These are phyloP conservation scores for Macrotrachela quadricornifera DNA, from an alignment of 1,140 invertebrate genomes.

Conservation along the genomic window DNA sequence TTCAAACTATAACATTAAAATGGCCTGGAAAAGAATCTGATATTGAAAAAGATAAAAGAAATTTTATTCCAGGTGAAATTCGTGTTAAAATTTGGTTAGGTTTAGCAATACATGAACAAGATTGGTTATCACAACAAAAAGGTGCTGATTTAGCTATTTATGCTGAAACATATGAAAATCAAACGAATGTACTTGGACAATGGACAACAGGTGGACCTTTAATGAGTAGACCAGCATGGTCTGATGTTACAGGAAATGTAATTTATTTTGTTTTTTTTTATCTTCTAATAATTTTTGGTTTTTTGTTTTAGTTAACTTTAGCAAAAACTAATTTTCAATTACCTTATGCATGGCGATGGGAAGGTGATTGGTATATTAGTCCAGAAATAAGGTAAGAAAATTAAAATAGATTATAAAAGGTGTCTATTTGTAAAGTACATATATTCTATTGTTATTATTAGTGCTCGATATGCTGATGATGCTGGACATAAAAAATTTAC, in stretches of 20 bases:
- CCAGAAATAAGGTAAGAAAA: slow-evolving; percentile 29
- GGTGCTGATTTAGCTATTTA: slow-evolving; percentile 32
- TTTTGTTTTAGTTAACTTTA: slow-evolving; percentile 17
- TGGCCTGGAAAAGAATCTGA: slow-evolving; percentile 23
- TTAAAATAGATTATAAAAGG: too few species aligned
- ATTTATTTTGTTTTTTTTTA: too few species aligned
- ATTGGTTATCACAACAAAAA: slow-evolving; percentile 27
- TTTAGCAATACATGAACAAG: slow-evolving; percentile 23
- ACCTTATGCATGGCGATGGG: slow-evolving; percentile 32
- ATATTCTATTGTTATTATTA: too few species aligned
- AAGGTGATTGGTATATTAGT: slow-evolving; percentile 33
- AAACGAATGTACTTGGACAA: background rate
- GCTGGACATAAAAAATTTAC: slow-evolving; percentile 29
- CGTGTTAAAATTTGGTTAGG: slow-evolving; percentile 32
- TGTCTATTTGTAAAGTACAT: too few species aligned
- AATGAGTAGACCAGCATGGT: slow-evolving; percentile 25
- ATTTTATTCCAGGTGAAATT: slow-evolving; percentile 24
- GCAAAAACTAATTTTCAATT: slow-evolving; percentile 26
- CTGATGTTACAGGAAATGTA: slow-evolving; percentile 31
- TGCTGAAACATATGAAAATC: slow-evolving; percentile 25
- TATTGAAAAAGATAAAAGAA: slow-evolving; percentile 14
- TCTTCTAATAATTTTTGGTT: too few species aligned
- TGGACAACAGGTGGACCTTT: background rate
- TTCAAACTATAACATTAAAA: slow-evolving; percentile 28
- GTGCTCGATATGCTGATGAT: slow-evolving; percentile 28